A percentile compares a stretch with the other conserved stretches of the same genome.
phyloP scores from a whole-genome alignment of 2,888 invertebrate species.

The Pollenia angustigena region DNA sequence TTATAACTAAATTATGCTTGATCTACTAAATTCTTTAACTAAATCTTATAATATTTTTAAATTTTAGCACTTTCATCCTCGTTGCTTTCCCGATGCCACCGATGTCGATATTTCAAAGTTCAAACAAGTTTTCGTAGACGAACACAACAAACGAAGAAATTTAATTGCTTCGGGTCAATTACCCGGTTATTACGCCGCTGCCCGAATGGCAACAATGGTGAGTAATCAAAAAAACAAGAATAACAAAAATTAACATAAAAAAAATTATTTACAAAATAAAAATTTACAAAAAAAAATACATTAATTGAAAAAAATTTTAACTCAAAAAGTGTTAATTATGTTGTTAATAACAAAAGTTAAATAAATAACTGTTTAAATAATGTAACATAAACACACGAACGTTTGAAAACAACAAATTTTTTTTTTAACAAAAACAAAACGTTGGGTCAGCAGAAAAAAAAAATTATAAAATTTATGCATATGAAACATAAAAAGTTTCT shows the following conservation, averaged over 20 bases:
- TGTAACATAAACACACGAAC: background rate
- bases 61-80: slow-evolving; percentile 78
- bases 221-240: slow-evolving; percentile 59
- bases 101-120: slow-evolving; percentile 79
- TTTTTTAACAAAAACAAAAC: background rate
- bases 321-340: slow-evolving; percentile 24
- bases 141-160: slow-evolving; percentile 82
- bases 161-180: slow-evolving; percentile 81
- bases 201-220: slow-evolving; percentile 83
- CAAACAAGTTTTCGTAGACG: slow-evolving; percentile 79
- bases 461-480: slow-evolving; percentile 6
- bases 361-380: slow-evolving; percentile 3
- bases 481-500: background rate
- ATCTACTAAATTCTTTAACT: background rate
- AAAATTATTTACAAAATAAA: background rate
- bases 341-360: background rate
- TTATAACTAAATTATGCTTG: background rate
- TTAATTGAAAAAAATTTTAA: slow-evolving; percentile 8
- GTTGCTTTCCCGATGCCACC: slow-evolving; percentile 80
- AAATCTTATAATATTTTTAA: background rate
- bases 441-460: background rate
- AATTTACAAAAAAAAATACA: background rate
- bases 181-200: slow-evolving; percentile 83
- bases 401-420: background rate
- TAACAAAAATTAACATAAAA: background rate